Evolutionary conservation across 1,140 invertebrate genomes (phyloP).

Genomic region (Lasaia peninsularis): DNA sequence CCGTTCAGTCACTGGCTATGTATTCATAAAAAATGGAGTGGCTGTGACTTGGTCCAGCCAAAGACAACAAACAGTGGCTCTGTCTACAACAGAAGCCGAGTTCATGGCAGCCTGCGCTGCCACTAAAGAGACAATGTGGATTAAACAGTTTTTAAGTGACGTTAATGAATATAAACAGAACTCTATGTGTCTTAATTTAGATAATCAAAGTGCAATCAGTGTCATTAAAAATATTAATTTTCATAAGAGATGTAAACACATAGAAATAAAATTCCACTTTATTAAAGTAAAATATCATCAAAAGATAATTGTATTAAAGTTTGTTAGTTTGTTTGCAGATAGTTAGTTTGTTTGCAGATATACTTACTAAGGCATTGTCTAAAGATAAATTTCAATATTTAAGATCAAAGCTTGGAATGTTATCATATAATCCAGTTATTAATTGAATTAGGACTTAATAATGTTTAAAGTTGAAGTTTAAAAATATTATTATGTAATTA

Average conservation of each 20-base stretch:
- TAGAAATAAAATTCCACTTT: conserved; percentile 25
- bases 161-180: conserved; percentile 18
- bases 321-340: conserved; percentile 19
- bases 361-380: conserved; percentile 23
- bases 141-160: conserved; percentile 12
- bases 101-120: conserved; percentile 10
- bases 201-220: conserved; percentile 21
- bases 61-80: too few relatives aligned
- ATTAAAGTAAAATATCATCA: conserved; percentile 25
- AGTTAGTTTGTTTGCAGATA: conserved; percentile 21
- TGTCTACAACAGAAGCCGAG: too few relatives aligned
- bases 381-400: conserved; percentile 22
- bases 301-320: conserved; percentile 22
- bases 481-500: too few relatives aligned
- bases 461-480: too few relatives aligned
- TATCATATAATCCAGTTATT: conserved; percentile 5
- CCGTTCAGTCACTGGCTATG: neutral
- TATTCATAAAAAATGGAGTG: too few relatives aligned
- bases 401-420: conserved; percentile 22
- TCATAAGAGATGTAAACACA: conserved; percentile 25
- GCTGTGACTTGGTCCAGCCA: too few relatives aligned
- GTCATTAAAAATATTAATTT: conserved; percentile 25
- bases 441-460: too few relatives aligned
- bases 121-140: conserved; percentile 4
- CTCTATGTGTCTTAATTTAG: conserved; percentile 12